Evolutionary conservation across 2,797 vertebrate species (phyloP).

Genomic region (Sebastes diploproa): DNA sequence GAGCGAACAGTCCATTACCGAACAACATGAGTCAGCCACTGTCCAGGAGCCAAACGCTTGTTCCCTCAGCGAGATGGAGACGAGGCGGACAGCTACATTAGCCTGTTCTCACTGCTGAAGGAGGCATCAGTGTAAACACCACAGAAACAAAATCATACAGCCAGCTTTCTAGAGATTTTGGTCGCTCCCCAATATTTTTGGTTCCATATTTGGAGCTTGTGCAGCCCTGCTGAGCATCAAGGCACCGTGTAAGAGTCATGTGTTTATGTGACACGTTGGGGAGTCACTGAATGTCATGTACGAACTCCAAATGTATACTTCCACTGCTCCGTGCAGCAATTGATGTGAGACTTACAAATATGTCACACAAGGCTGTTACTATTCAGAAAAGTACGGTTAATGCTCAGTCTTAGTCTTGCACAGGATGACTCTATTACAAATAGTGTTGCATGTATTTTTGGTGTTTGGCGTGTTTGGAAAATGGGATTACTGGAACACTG

Average conservation of each 20-base stretch:
- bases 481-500: neutral
- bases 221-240: conserved; percentile 39
- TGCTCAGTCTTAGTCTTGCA: neutral
- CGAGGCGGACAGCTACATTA: neutral
- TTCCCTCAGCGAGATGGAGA: conserved; percentile 6
- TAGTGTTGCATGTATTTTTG: neutral
- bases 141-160: conserved; percentile 27
- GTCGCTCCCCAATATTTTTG: conserved; percentile 40
- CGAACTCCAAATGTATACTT: conserved; percentile 27
- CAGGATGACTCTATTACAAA: neutral
- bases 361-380: neutral
- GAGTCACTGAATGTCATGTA: conserved; percentile 42
- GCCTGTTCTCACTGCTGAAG: neutral
- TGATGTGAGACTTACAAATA: conserved; percentile 21
- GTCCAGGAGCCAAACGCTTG: conserved; percentile 38
- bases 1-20: conserved; percentile 27
- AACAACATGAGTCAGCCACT: conserved; percentile 50
- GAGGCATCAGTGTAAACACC: conserved; percentile 47
- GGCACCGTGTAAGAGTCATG: conserved; percentile 30
- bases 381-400: neutral
- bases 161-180: conserved; percentile 38
- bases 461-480: no score
- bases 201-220: conserved; percentile 69
- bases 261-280: conserved; percentile 68
- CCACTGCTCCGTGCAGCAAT: neutral